These are phyloP conservation scores for Tenthredo mesomela DNA, from an alignment of 2,888 invertebrate species.

Conservation along the genomic window DNA sequence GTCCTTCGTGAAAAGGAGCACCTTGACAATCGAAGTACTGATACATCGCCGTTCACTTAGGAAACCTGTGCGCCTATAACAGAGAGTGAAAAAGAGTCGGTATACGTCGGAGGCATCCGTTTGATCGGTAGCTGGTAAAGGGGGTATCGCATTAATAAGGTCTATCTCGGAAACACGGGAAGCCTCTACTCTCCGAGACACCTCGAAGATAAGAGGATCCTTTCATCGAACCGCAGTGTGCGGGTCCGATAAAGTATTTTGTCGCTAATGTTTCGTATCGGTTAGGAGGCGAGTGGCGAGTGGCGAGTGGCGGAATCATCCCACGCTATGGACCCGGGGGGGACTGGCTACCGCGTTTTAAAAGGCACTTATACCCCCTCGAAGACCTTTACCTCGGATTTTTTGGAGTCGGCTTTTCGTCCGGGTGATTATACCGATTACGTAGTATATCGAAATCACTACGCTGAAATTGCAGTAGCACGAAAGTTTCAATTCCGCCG, in stretches of 20 bases:
- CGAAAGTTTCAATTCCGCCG: neutral
- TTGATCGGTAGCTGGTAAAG: conserved; percentile 74
- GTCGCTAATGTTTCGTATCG: conserved; percentile 67
- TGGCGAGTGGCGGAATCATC: conserved; percentile 11
- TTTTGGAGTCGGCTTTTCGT: neutral
- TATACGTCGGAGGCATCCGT: conserved; percentile 63
- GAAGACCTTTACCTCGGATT: neutral
- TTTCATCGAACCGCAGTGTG: conserved; percentile 72
- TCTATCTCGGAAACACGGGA: conserved; percentile 75
- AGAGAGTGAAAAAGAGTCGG: neutral
- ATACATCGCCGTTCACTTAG: neutral
- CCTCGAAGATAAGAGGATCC: conserved; percentile 71
- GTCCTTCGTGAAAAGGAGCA: neutral
- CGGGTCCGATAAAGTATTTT: conserved; percentile 69
- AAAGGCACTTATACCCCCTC: conserved; percentile 42
- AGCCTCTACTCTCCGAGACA: conserved; percentile 73
- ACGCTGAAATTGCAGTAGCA: neutral
- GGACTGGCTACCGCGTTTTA: conserved; percentile 45
- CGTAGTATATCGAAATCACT: neutral
- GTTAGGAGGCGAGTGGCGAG: conserved; percentile 21
- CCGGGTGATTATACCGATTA: neutral
- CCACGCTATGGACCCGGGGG: conserved; percentile 9
- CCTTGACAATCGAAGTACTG: neutral
- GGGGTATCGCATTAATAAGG: conserved; percentile 75
- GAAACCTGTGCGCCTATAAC: neutral